Percentiles rank a stretch among this genome's conserved stretches.
These are phyloP conservation scores for Agonopterix subpropinquella DNA, from an alignment of 2,888 invertebrate species.

Conservation along the genomic window DNA sequence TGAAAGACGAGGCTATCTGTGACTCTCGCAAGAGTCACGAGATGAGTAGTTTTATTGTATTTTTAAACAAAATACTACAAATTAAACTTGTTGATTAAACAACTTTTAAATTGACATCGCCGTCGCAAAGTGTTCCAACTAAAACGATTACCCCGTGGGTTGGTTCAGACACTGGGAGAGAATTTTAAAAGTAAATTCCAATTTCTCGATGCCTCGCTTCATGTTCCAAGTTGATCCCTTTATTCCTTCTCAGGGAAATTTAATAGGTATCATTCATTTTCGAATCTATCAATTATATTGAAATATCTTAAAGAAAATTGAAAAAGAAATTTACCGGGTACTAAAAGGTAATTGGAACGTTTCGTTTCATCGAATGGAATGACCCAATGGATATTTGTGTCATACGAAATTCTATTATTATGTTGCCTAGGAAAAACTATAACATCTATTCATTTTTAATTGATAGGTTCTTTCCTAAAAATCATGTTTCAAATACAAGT, in stretches of 20 bases:
- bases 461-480: too few relatives aligned
- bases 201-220: slow-evolving; percentile 26
- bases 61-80: too few relatives aligned
- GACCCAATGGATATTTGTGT: neutral
- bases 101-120: neutral
- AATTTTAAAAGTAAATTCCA: slow-evolving; percentile 22
- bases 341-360: neutral
- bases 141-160: slow-evolving; percentile 1
- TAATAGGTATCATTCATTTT: slow-evolving; percentile 18
- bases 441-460: neutral
- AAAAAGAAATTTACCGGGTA: slow-evolving; percentile 2
- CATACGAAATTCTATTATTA: neutral
- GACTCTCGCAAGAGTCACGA: too few relatives aligned
- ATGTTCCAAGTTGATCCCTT: slow-evolving; percentile 30
- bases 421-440: neutral
- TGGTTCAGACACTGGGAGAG: neutral
- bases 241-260: slow-evolving; percentile 15
- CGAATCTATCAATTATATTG: slow-evolving; percentile 12
- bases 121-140: neutral
- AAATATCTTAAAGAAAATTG: slow-evolving; percentile 1
- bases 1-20: too few relatives aligned
- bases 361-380: neutral
- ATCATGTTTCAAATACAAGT: too few relatives aligned
- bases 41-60: too few relatives aligned
- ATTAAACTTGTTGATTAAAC: neutral